These are phyloP conservation scores for Zosterops borbonicus DNA, from an alignment of 2,113 vertebrate species.

Conservation along the genomic window DNA sequence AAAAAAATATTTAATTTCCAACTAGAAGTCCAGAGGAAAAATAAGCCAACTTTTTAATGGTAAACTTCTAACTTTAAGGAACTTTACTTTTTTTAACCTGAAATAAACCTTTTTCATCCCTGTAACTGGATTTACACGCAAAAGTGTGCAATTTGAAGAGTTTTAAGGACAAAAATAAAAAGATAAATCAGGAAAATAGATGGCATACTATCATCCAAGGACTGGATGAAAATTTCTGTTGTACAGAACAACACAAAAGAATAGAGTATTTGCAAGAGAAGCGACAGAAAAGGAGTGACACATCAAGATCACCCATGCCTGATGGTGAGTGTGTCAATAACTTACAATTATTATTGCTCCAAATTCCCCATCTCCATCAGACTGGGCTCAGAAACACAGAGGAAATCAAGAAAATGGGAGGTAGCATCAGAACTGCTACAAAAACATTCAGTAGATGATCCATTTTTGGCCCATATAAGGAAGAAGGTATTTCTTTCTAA, in stretches of 20 bases:
- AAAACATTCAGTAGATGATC: background rate
- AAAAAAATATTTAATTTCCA: background rate
- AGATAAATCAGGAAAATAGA: background rate
- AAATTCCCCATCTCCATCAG: background rate
- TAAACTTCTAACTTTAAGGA: background rate
- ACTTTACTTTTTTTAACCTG: background rate
- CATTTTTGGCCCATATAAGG: background rate
- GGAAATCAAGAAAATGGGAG: background rate
- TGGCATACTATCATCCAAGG: background rate
- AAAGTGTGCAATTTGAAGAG: background rate
- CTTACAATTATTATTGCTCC: background rate
- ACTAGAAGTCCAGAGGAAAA: background rate
- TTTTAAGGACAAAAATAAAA: background rate
- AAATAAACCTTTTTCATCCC: background rate
- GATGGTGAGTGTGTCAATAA: background rate
- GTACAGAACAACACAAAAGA: background rate
- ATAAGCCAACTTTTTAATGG: background rate
- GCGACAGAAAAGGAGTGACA: background rate
- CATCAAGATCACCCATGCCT: background rate
- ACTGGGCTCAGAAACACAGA: background rate
- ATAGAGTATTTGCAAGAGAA: background rate
- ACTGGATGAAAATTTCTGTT: background rate
- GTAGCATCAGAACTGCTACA: background rate
- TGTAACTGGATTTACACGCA: background rate
- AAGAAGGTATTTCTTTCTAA: background rate